phyloP scores from a whole-genome alignment of 2,888 invertebrate species.

The Tachina lurida region DNA sequence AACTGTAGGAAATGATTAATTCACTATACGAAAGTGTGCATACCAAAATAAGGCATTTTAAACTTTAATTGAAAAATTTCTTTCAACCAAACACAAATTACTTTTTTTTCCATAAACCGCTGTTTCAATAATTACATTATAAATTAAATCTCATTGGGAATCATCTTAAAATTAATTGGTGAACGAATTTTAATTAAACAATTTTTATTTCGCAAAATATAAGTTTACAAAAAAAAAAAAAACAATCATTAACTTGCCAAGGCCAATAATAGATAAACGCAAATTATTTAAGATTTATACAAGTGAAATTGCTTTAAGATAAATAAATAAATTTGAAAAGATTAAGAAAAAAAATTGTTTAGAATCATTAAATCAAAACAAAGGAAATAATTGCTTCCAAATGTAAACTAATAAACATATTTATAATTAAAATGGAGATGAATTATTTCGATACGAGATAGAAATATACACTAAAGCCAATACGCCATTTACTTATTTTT shows the following conservation, averaged over 20 bases:
- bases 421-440: slow-evolving; percentile 6
- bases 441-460: slow-evolving; percentile 18
- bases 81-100: too few relatives aligned
- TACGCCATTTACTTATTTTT: background rate
- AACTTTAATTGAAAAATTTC: too few relatives aligned
- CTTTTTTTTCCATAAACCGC: background rate
- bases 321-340: slow-evolving; percentile 12
- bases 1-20: too few relatives aligned
- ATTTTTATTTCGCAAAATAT: slow-evolving; percentile 4
- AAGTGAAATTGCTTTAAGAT: background rate
- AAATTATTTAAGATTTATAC: slow-evolving; percentile 18
- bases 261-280: slow-evolving; percentile 35
- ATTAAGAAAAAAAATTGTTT: slow-evolving; percentile 16
- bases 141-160: background rate
- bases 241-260: slow-evolving; percentile 19
- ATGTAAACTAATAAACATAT: slow-evolving; percentile 27
- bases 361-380: slow-evolving; percentile 51
- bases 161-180: slow-evolving; percentile 16
- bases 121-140: slow-evolving; percentile 15
- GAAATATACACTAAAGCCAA: background rate
- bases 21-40: too few relatives aligned
- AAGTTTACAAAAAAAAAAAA: slow-evolving; percentile 4
- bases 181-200: slow-evolving; percentile 5
- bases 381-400: slow-evolving; percentile 60
- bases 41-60: too few relatives aligned